Conservation (phyloP, 2,797 vertebrate species). For the Prionace glauca region DNA sequence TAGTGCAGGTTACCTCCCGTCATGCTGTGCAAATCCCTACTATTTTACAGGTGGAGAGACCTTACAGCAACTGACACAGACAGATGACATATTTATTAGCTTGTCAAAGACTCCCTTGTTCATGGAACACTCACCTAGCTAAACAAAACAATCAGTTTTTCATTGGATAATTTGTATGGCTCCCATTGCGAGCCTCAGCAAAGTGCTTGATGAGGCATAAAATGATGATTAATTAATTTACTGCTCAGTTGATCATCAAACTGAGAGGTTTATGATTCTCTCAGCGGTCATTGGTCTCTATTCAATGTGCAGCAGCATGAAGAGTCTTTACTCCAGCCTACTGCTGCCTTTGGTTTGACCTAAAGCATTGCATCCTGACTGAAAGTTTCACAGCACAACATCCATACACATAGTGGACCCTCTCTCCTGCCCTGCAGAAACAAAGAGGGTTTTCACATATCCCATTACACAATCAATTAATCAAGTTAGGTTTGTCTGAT, state of each 20-base stretch:
- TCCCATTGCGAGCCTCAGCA: conserved; percentile 78
- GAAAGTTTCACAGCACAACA: conserved; percentile 44
- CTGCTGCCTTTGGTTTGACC: conserved; percentile 72
- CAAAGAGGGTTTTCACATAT: conserved; percentile 45
- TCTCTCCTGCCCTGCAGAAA: conserved; percentile 34
- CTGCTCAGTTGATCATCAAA: conserved; percentile 97
- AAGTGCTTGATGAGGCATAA: conserved; percentile 99
- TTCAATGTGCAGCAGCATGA: conserved; percentile 56
- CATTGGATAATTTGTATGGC: conserved; percentile 81
- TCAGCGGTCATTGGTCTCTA: conserved; percentile 77
- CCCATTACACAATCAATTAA: conserved; percentile 43
- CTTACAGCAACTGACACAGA: conserved; percentile 76
- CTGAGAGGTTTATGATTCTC: conserved; percentile 92
- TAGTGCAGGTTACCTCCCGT: conserved; percentile 54
- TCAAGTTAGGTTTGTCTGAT: conserved; percentile 45
- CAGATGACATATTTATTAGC: conserved; percentile 94
- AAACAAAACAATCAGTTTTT: conserved; percentile 88
- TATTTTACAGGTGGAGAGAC: conserved; percentile 71
- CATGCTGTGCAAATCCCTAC: conserved; percentile 55
- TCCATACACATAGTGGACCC: conserved; percentile 41
- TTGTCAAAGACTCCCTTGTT: conserved; percentile 78
- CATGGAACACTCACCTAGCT: conserved; percentile 70
- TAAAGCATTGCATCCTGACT: conserved; percentile 52
- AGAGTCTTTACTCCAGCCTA: conserved; percentile 55
- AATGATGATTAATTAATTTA: conserved; percentile 99